These are phyloP conservation scores for Mythimna pallens DNA, from an alignment of 2,888 invertebrate genomes.

Conservation along the genomic window DNA sequence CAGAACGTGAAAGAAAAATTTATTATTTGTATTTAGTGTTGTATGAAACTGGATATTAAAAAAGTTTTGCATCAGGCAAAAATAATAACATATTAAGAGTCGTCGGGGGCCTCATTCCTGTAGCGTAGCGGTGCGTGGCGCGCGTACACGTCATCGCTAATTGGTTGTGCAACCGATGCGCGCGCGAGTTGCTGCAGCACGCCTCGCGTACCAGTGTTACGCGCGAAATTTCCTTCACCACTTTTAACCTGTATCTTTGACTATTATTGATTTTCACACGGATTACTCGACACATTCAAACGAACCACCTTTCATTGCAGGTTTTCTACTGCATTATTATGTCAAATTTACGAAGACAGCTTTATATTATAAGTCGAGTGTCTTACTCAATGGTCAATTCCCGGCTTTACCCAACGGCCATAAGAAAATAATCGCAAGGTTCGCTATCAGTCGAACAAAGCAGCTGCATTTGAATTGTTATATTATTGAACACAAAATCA, in stretches of 20 bases:
- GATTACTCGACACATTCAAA: conserved; percentile 53
- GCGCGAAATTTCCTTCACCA: conserved; percentile 24
- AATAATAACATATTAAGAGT: conserved; percentile 73
- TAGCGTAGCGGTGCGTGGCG: conserved; percentile 80
- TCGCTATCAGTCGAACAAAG: conserved; percentile 62
- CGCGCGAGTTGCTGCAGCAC: conserved; percentile 74
- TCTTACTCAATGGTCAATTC: conserved; percentile 28
- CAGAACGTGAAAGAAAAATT: conserved; percentile 50
- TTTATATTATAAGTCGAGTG: conserved; percentile 32
- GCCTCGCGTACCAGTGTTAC: conserved; percentile 65
- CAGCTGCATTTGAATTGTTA: conserved; percentile 73
- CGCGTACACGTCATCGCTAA: conserved; percentile 71
- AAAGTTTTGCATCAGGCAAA: conserved; percentile 55
- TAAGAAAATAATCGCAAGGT: conserved; percentile 53
- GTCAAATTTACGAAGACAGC: conserved; percentile 55
- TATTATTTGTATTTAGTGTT: conserved; percentile 53
- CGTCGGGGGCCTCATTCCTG: conserved; percentile 79
- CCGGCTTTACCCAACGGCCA: conserved; percentile 21
- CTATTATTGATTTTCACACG: conserved; percentile 50
- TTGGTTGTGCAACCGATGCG: conserved; percentile 82
- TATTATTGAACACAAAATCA: conserved; percentile 73
- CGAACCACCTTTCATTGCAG: conserved; percentile 29
- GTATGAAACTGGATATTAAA: conserved; percentile 42
- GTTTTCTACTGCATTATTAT: conserved; percentile 59
- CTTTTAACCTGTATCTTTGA: conserved; percentile 21